These are phyloP conservation scores for Periophthalmus modestus DNA, from an alignment of 2,113 vertebrate genomes.

Conservation along the genomic window DNA sequence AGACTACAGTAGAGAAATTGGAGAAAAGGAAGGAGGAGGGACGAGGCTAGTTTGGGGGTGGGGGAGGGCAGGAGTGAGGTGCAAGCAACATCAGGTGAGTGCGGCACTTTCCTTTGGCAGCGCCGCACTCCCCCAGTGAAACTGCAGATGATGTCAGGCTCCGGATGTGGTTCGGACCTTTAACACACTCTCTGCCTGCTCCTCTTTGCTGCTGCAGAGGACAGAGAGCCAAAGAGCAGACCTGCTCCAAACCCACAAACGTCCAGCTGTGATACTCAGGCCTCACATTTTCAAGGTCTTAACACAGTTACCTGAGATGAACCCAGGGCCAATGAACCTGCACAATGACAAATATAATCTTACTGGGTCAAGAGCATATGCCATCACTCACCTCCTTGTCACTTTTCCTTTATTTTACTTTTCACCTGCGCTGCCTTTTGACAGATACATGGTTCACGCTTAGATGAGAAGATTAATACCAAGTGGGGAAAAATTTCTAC, in stretches of 20 bases:
- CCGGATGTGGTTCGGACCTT: constrained; percentile 51
- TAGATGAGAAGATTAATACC: constrained; percentile 2
- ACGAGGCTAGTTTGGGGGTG: constrained; percentile 36
- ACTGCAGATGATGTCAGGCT: constrained; percentile 74
- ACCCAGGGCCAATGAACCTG: constrained; percentile 40
- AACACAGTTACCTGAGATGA: constrained; percentile 70
- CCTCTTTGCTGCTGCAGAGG: constrained; percentile 28
- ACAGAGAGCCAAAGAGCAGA: constrained; percentile 33
- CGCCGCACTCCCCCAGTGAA: constrained; percentile 64
- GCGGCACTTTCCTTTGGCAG: constrained; percentile 75
- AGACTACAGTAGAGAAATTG: constrained; percentile 68
- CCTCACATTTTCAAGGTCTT: constrained; percentile 63
- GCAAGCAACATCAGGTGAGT: constrained; percentile 81
- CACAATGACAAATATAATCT: constrained; percentile 11
- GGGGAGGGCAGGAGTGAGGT: constrained; percentile 62
- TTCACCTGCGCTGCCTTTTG: constrained; percentile 22
- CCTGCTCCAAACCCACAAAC: constrained; percentile 33
- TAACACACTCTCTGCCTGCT: constrained; percentile 27
- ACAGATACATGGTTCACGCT: constrained; percentile 1
- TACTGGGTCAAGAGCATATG: constrained; percentile 8
- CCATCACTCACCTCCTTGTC: constrained; percentile 12
- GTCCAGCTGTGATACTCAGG: constrained; percentile 24
- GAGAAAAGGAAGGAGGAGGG: constrained; percentile 56
- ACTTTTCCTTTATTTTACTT: constrained; percentile 22
- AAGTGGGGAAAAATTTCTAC: not conserved